These are phyloP conservation scores for Bucco capensis DNA, from an alignment of 2,113 vertebrate species.

Conservation along the genomic window DNA sequence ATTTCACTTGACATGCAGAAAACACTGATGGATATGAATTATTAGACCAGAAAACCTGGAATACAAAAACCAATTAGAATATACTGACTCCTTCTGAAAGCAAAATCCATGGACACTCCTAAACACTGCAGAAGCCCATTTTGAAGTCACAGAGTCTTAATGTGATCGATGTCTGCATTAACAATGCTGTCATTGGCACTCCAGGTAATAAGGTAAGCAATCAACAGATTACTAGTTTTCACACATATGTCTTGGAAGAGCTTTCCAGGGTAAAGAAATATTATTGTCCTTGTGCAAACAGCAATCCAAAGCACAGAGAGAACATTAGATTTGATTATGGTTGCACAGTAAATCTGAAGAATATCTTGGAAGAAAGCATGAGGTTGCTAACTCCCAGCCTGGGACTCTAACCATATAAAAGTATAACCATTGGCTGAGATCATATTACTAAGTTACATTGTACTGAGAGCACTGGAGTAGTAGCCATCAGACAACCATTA, in stretches of 20 bases:
- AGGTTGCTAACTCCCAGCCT: neutral
- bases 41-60: neutral
- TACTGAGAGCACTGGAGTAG: neutral
- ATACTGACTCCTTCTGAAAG: neutral
- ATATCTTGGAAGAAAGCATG: neutral
- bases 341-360: neutral
- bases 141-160: neutral
- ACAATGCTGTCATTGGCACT: neutral
- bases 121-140: neutral
- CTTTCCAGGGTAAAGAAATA: neutral
- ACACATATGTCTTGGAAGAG: neutral
- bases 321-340: neutral
- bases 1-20: neutral
- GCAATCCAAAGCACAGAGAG: neutral
- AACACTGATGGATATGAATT: neutral
- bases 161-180: neutral
- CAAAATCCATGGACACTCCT: neutral
- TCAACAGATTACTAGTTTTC: neutral
- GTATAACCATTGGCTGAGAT: neutral
- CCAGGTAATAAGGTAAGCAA: neutral
- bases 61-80: neutral
- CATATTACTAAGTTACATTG: neutral
- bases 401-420: neutral
- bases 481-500: constrained; percentile 7
- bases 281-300: neutral